Evolutionary conservation across 2,113 vertebrate species (phyloP).

Genomic region (Epinephelus lanceolatus): DNA sequence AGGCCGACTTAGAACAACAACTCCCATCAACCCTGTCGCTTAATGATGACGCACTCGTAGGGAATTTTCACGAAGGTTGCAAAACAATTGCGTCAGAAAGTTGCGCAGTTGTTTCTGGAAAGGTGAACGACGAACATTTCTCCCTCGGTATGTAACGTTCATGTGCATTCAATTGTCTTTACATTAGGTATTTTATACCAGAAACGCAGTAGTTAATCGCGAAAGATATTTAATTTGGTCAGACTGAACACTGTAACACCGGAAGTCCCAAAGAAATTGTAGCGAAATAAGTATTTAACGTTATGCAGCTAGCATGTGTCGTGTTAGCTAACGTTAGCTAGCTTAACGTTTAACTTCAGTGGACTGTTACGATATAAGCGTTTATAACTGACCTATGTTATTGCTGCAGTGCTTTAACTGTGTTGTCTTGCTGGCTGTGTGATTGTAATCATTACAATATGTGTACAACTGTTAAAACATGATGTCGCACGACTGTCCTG

Average conservation of each 20-base stretch:
- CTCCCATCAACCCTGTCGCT: constrained; percentile 50
- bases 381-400: neutral
- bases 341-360: neutral
- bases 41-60: constrained; percentile 49
- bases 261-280: too few species aligned
- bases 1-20: constrained; percentile 41
- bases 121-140: constrained; percentile 58
- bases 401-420: neutral
- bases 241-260: rapidly evolving
- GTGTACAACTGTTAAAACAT: neutral
- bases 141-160: constrained; percentile 44
- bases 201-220: rapidly evolving
- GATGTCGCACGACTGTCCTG: neutral
- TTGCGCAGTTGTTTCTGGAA: constrained; percentile 47
- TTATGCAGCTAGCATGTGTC: neutral
- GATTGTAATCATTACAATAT: neutral
- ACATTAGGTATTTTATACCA: rapidly evolving
- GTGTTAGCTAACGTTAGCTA: constrained; percentile 36
- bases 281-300: neutral
- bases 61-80: constrained; percentile 76
- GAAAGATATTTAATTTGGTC: rapidly evolving
- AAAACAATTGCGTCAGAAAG: constrained; percentile 71
- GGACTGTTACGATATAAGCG: too few species aligned
- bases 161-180: neutral
- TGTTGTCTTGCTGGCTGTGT: neutral